These are phyloP conservation scores for Caenorhabditis uteleia DNA, from an alignment of 2,888 invertebrate species.

Conservation along the genomic window DNA sequence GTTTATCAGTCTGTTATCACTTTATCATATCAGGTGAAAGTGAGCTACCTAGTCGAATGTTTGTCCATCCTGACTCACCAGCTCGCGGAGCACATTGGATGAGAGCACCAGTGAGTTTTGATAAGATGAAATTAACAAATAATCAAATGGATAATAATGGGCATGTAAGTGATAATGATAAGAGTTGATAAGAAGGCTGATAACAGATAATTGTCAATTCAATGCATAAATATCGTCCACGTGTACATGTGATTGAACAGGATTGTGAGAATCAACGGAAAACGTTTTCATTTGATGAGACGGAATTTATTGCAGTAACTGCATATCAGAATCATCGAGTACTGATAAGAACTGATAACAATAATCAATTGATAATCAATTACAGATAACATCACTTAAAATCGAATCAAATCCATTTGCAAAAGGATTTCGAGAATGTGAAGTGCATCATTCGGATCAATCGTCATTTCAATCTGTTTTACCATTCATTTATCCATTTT, in stretches of 20 bases:
- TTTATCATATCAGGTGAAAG: constrained; percentile 78
- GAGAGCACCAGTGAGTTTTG: constrained; percentile 90
- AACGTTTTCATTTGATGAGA: constrained; percentile 92
- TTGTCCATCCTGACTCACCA: constrained; percentile 94
- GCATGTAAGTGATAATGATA: constrained; percentile 78
- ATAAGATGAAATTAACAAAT: constrained; percentile 96
- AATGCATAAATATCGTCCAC: constrained; percentile 98
- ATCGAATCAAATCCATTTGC: constrained; percentile 99
- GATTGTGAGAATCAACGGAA: constrained; percentile 16
- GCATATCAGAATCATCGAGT: constrained; percentile 98
- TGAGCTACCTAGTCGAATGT: constrained; percentile 78
- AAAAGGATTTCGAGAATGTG: constrained; percentile 93
- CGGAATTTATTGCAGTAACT: constrained; percentile 97
- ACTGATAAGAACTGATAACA: background rate
- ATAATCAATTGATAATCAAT: background rate
- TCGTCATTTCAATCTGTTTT: too few relatives aligned
- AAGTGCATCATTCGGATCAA: too few relatives aligned
- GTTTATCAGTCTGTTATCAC: background rate
- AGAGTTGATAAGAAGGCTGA: background rate
- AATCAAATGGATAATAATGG: constrained; percentile 96
- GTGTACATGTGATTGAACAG: constrained; percentile 84
- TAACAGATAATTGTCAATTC: constrained; percentile 94
- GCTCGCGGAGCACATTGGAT: constrained; percentile 90
- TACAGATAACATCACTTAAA: constrained; percentile 94
- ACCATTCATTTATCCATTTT: too few relatives aligned